Conservation (phyloP, 2,797 vertebrate genomes). For the Delichon dasypus region DNA sequence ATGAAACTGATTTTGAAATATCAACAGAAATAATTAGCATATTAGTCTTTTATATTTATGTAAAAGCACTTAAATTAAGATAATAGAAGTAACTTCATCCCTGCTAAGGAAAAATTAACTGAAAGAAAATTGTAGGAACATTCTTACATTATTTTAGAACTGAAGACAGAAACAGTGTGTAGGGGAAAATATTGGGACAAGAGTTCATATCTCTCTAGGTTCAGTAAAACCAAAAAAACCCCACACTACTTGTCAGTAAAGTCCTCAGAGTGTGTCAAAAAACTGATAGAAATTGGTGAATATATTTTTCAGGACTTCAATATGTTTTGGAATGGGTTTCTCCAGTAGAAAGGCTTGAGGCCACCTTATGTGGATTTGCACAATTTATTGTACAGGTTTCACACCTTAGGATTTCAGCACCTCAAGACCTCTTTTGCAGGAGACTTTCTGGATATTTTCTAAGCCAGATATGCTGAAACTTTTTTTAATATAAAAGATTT, state of each 20-base stretch:
- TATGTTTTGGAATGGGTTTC: neutral
- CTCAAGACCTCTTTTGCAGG: neutral
- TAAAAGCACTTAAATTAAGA: neutral
- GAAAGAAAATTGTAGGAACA: neutral
- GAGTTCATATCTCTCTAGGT: neutral
- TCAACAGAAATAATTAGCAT: neutral
- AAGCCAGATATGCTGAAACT: neutral
- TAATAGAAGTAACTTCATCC: neutral
- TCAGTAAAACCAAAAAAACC: neutral
- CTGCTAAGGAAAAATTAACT: neutral
- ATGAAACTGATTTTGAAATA: constrained; percentile 23
- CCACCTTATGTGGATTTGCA: neutral
- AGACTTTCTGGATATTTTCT: neutral
- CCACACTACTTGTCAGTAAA: neutral
- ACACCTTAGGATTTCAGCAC: neutral
- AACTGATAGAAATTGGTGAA: neutral
- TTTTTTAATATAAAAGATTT: neutral
- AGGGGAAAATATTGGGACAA: neutral
- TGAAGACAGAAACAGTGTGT: neutral
- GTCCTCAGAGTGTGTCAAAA: neutral
- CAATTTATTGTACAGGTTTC: neutral
- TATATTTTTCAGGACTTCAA: neutral
- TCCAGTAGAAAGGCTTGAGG: neutral
- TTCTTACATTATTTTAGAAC: neutral
- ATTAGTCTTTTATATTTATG: neutral